Evolutionary conservation across 2,113 vertebrate species (phyloP).

Genomic region (Phalacrocorax aristotelis): DNA sequence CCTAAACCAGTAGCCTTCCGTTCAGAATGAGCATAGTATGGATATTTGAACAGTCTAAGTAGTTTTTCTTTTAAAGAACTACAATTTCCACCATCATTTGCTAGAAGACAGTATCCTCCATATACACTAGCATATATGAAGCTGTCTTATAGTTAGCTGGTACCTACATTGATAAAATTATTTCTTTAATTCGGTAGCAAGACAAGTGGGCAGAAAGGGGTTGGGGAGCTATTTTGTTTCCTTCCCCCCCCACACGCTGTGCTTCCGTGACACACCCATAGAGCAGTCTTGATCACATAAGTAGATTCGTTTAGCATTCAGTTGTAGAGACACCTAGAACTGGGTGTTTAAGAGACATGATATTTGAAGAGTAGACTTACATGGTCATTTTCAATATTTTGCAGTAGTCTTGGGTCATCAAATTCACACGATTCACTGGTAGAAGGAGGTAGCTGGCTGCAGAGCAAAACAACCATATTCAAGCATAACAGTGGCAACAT

Average conservation of each 20-base stretch:
- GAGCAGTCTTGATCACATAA: not conserved
- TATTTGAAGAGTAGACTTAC: conserved; percentile 72
- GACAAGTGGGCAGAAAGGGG: not conserved
- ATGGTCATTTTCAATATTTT: conserved; percentile 91
- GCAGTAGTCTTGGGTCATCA: conserved; percentile 90
- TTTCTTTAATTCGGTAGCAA: not conserved
- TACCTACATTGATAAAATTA: not conserved
- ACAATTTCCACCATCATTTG: not conserved
- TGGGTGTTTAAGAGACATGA: not conserved
- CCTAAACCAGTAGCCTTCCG: not conserved
- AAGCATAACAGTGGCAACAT: not conserved
- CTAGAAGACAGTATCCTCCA: not conserved
- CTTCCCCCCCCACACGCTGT: not conserved
- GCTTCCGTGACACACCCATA: not conserved
- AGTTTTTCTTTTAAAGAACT: not conserved
- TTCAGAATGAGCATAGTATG: not conserved
- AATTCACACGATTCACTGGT: conserved; percentile 90
- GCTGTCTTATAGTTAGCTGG: not conserved
- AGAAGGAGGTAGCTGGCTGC: conserved; percentile 85
- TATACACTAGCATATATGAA: not conserved
- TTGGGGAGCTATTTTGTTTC: not conserved
- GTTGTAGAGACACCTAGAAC: not conserved
- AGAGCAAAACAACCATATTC: conserved; percentile 13
- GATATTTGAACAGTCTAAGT: not conserved
- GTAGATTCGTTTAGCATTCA: not conserved